Percentiles rank a stretch among this genome's conserved stretches.
phyloP scores from a whole-genome alignment of 1,140 invertebrate genomes.

The Penaeus indicus region DNA sequence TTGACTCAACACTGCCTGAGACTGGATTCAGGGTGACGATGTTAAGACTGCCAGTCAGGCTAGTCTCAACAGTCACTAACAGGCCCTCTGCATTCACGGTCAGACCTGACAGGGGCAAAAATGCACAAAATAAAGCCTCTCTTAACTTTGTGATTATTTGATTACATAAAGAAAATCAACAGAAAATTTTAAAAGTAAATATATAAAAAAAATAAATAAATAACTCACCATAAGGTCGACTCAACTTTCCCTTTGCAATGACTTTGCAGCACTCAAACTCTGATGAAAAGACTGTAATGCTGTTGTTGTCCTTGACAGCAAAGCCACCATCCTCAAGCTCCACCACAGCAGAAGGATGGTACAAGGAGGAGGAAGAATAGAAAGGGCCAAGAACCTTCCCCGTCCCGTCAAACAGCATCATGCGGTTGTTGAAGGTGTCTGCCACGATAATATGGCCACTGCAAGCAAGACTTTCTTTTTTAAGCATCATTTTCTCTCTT shows the following conservation, averaged over 20 bases:
- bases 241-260: constrained; percentile 10
- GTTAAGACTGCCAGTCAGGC: not conserved
- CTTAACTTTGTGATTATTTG: not conserved
- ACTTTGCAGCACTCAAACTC: constrained; percentile 7
- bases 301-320: constrained; percentile 43
- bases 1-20: not conserved
- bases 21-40: constrained; percentile 3
- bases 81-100: constrained; percentile 29
- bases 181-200: not conserved
- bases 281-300: constrained; percentile 29
- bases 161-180: not conserved
- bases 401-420: constrained; percentile 31
- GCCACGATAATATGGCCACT: constrained; percentile 23
- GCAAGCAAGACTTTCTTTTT: not conserved
- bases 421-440: constrained; percentile 45
- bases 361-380: constrained; percentile 6
- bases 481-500: too few relatives aligned
- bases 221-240: constrained; percentile 32
- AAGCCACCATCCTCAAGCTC: constrained; percentile 6
- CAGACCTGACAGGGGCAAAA: constrained; percentile 2
- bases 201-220: not conserved
- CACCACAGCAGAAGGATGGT: constrained; percentile 39
- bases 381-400: not conserved
- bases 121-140: not conserved
- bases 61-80: constrained; percentile 39